Evolutionary conservation across 1,140 invertebrate species (phyloP).

Genomic region (Cryptotermes secundus): DNA sequence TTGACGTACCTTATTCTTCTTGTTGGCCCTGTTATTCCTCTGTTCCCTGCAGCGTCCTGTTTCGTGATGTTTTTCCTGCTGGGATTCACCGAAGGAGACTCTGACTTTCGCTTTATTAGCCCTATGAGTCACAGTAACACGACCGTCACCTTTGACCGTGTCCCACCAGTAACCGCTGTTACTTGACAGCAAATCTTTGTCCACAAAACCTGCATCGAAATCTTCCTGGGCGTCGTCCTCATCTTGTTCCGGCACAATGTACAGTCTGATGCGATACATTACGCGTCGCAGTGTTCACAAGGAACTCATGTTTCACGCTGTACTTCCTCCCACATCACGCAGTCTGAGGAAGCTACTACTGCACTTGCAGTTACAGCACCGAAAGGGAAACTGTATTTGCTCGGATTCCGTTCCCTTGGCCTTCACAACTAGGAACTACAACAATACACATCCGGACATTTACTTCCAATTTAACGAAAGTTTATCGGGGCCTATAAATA

Average conservation of each 20-base stretch:
- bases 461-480: too few species aligned
- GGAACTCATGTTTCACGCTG: not conserved
- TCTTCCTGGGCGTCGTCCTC: slow-evolving; percentile 30
- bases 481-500: too few species aligned
- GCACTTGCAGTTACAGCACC: too few species aligned
- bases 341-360: too few species aligned
- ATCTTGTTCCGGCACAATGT: slow-evolving; percentile 44
- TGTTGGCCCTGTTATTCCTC: not conserved
- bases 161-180: not conserved
- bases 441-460: too few species aligned
- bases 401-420: too few species aligned
- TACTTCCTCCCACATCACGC: not conserved
- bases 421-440: too few species aligned
- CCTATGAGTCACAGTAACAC: slow-evolving; percentile 15
- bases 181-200: not conserved
- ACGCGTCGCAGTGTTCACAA: not conserved
- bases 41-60: not conserved
- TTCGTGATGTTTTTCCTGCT: not conserved
- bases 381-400: too few species aligned
- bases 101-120: not conserved
- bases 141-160: slow-evolving; percentile 12
- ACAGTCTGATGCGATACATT: slow-evolving; percentile 45
- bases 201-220: not conserved
- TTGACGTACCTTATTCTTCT: not conserved
- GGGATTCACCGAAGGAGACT: not conserved